Evolutionary conservation across 2,888 invertebrate species (phyloP), one percentile per base, ranked within the genome.

Genomic region (Poecilobothrus nobilitatus): DNA sequence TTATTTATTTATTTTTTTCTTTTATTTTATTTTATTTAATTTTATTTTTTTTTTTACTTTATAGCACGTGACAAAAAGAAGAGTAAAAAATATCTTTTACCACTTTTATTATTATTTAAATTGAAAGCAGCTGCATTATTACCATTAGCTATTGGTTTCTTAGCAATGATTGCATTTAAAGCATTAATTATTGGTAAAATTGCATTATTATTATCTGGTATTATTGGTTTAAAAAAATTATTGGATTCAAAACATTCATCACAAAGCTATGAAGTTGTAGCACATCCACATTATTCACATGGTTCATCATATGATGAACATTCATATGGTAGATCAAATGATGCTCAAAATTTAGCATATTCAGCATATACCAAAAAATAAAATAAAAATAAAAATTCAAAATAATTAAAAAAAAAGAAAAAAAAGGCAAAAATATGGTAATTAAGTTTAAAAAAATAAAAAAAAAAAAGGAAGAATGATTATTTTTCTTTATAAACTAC

Each of bases 171-270:
- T 65, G 91, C 92, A 63, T 87, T 93, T 85, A 93, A 94, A 85
- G 93, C 93, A 71, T 85, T 94, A 74, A 83, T 92, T 77, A 86
- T 93, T 74, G 92, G 91, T 75, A 94, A 94, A 84, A 87, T 93
- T 71, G 92, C 93, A 5, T 84, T 94, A 27, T 84, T 92, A 68
- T 87, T 93, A 72, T 88, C 91, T 67, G 88, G 87, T 70, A 85
- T 92, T 71, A 87, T 93, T 71, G 89, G 86, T 4, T 80, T 89
- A 70, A 89, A 89, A 82, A 93, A 93, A 77, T 84, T 93, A 6
- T 82, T 92, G 66, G 88, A 87, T 67, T 86, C 87, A 66, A 90
- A 91, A 79, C 84, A 87, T 71, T 87, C 84, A 12, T 85, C 86
- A 71, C 88, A 89, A 75, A 90, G 89, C 77, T 91, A 91, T 78